These are phyloP conservation scores for Campoletis sonorensis DNA, from an alignment of 1,140 invertebrate species.

Conservation along the genomic window DNA sequence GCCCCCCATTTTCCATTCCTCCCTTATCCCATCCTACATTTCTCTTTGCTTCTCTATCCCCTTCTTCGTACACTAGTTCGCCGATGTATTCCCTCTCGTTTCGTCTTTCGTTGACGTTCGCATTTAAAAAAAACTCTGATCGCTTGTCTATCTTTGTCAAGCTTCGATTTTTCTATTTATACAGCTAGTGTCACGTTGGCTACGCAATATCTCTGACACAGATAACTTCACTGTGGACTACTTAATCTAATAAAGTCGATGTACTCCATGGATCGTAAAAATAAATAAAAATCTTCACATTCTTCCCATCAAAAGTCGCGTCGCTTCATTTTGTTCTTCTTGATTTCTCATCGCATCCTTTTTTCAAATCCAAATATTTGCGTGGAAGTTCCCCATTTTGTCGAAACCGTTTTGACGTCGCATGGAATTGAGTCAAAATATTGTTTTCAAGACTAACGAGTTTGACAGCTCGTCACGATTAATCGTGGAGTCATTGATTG, in stretches of 20 bases:
- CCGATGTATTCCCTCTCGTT: conserved; percentile 47
- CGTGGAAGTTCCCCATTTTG: no score
- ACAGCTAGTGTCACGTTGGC: background rate
- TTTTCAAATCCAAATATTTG: no score
- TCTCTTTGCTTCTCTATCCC: conserved; percentile 45
- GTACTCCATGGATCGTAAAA: no score
- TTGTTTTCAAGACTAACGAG: no score
- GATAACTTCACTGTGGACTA: background rate
- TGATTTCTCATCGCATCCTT: no score
- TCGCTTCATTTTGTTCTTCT: no score
- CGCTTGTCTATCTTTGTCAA: conserved; percentile 60
- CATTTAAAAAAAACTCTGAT: conserved; percentile 58
- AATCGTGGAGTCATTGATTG: no score
- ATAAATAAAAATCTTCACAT: no score
- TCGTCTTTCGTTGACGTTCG: conserved; percentile 60
- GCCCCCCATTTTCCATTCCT: conserved; percentile 24
- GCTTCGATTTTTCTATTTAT: conserved; percentile 56
- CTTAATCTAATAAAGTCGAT: background rate
- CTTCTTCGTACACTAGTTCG: conserved; percentile 46
- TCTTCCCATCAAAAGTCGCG: no score
- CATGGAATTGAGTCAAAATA: no score
- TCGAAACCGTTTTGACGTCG: no score
- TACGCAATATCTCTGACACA: background rate
- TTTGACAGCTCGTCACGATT: no score
- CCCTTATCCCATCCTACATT: conserved; percentile 22